Percentiles rank a stretch among this genome's conserved stretches.
Conservation (phyloP, 1,140 invertebrate genomes). For the Orius laevigatus region DNA sequence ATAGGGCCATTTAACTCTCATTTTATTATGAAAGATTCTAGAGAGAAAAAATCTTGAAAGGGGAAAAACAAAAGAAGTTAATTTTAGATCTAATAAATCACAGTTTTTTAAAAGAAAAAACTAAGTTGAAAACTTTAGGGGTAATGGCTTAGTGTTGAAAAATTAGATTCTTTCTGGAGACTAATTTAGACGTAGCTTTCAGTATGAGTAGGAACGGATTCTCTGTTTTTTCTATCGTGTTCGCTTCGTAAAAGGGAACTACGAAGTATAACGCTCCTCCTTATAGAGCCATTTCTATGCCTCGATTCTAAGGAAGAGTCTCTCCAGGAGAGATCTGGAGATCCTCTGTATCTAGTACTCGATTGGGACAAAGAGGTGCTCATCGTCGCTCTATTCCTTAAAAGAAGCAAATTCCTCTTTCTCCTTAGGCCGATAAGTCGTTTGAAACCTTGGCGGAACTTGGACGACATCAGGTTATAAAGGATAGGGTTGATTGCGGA, state of each 20-base stretch:
- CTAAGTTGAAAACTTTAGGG: too few species aligned
- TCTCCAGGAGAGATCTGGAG: slow-evolving; percentile 17
- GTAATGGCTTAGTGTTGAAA: too few species aligned
- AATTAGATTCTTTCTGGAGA: too few species aligned
- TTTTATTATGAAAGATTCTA: too few species aligned
- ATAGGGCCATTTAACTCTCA: too few species aligned
- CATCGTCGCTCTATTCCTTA: slow-evolving; percentile 19
- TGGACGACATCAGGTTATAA: slow-evolving; percentile 72
- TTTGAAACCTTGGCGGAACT: slow-evolving; percentile 61
- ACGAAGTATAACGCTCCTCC: slow-evolving; percentile 27
- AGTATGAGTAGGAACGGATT: slow-evolving; percentile 9
- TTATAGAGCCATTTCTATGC: slow-evolving; percentile 25
- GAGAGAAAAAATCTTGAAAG: too few species aligned
- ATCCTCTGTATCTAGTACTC: slow-evolving; percentile 14
- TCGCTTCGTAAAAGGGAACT: slow-evolving; percentile 14
- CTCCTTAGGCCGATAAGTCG: slow-evolving; percentile 36
- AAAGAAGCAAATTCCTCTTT: slow-evolving; percentile 8
- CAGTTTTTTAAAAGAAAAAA: too few species aligned
- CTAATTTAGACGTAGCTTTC: slow-evolving; percentile 18
- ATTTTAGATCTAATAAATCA: too few species aligned
- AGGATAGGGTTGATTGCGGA: slow-evolving; percentile 69
- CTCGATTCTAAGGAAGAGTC: slow-evolving; percentile 23
- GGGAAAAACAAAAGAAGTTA: too few species aligned
- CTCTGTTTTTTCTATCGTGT: slow-evolving; percentile 3
- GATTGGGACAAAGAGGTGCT: slow-evolving; percentile 20